A percentile compares a stretch with the other conserved stretches of the same genome.
Evolutionary conservation across 2,113 vertebrate species (phyloP).

Genomic region (Hippocampus abdominalis): DNA sequence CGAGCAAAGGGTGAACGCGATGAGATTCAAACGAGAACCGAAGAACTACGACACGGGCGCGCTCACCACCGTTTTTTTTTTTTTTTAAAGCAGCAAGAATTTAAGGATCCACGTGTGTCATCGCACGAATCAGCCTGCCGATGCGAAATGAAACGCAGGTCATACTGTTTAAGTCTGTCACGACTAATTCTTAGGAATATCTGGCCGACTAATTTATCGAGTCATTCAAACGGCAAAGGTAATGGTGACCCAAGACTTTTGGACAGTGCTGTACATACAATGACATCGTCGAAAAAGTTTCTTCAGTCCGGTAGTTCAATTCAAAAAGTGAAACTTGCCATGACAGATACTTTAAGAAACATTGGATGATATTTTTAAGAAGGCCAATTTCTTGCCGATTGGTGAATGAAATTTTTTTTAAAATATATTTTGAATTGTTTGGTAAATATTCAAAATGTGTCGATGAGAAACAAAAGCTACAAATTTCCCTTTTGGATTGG

Average conservation of each 20-base stretch:
- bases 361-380: neutral
- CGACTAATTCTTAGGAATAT: neutral
- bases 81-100: too few relatives aligned
- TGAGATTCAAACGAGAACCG: too few relatives aligned
- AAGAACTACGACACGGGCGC: too few relatives aligned
- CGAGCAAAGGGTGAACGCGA: too few relatives aligned
- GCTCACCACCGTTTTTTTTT: too few relatives aligned
- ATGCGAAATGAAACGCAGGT: too few relatives aligned
- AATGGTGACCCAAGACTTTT: neutral
- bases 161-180: too few relatives aligned
- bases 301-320: neutral
- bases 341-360: neutral
- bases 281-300: neutral
- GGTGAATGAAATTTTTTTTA: neutral
- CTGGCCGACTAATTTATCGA: neutral
- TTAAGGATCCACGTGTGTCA: too few relatives aligned
- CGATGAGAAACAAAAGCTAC: neutral
- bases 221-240: neutral
- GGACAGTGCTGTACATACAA: constrained; percentile 2
- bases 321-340: neutral
- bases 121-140: too few relatives aligned
- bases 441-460: neutral
- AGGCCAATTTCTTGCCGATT: neutral
- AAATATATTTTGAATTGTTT: neutral
- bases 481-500: neutral